These are phyloP conservation scores for Stegodyphus dumicola DNA, from an alignment of 1,140 invertebrate species.

Conservation along the genomic window DNA sequence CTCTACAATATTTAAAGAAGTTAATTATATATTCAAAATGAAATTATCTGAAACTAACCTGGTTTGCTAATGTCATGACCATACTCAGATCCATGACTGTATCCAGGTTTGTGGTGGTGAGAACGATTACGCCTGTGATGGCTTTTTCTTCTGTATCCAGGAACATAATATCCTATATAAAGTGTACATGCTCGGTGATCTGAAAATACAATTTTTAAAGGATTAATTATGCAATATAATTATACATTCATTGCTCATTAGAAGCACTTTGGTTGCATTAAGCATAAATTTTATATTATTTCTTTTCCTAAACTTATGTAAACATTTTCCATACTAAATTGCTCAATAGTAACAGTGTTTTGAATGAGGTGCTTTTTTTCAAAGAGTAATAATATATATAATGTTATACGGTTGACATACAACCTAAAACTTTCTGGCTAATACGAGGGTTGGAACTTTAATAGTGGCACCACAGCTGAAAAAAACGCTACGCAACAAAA, in stretches of 20 bases:
- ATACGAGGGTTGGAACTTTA: too few relatives aligned
- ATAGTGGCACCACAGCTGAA: too few relatives aligned
- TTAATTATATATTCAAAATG: not conserved
- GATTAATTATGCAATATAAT: not conserved
- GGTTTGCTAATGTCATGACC: constrained; percentile 63
- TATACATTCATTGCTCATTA: not conserved
- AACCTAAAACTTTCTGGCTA: too few relatives aligned
- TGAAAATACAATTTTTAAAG: constrained; percentile 66
- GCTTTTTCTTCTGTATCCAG: constrained; percentile 61
- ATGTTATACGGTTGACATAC: too few relatives aligned
- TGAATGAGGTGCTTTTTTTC: too few relatives aligned
- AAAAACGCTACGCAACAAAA: too few relatives aligned
- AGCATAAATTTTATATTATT: not conserved
- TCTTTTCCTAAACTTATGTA: too few relatives aligned
- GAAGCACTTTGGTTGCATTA: not conserved
- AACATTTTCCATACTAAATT: too few relatives aligned
- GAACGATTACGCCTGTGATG: constrained; percentile 74
- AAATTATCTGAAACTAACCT: constrained; percentile 59
- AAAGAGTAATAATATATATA: too few relatives aligned
- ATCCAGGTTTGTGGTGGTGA: constrained; percentile 73
- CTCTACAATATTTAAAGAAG: not conserved
- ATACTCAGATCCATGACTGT: constrained; percentile 14
- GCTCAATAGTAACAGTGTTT: too few relatives aligned
- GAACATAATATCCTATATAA: constrained; percentile 88
- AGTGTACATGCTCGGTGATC: constrained; percentile 89